A percentile compares a stretch with the other conserved stretches of the same genome.
phyloP scores from a whole-genome alignment of 2,888 invertebrate species.

The Magallana nippona region DNA sequence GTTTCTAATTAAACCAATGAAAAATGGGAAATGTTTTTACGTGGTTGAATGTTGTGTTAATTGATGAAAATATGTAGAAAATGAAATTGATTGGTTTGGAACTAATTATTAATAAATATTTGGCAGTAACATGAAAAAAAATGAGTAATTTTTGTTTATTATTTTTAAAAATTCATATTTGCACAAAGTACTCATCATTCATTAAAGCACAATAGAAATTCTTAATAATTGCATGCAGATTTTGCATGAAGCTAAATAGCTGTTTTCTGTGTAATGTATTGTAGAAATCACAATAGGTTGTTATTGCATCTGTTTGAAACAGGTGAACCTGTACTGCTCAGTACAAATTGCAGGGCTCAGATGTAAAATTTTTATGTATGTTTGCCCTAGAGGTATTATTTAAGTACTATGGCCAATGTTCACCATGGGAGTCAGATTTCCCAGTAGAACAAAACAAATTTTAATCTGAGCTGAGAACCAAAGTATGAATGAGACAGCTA shows the following conservation, averaged over 20 bases:
- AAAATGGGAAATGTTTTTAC: neutral
- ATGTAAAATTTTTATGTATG: neutral
- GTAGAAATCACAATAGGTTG: neutral
- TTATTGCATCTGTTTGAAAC: neutral
- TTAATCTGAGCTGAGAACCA: neutral
- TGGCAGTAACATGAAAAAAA: neutral
- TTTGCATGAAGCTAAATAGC: neutral
- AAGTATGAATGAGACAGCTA: constrained; percentile 6
- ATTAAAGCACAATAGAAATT: neutral
- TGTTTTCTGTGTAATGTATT: neutral
- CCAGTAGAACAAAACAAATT: neutral
- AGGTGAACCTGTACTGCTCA: neutral
- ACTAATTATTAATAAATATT: neutral
- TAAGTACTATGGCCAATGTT: neutral
- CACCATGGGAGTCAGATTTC: constrained; percentile 15
- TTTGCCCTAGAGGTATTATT: neutral
- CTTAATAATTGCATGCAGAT: neutral
- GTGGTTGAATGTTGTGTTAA: constrained; percentile 7
- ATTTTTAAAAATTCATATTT: neutral
- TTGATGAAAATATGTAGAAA: constrained; percentile 1
- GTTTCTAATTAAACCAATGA: constrained; percentile 13
- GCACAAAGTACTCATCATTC: neutral
- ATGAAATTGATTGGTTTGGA: neutral
- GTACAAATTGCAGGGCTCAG: neutral
- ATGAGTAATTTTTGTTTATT: neutral